These are phyloP conservation scores for Cossypha caffra DNA, from an alignment of 2,797 vertebrate species.

Conservation along the genomic window DNA sequence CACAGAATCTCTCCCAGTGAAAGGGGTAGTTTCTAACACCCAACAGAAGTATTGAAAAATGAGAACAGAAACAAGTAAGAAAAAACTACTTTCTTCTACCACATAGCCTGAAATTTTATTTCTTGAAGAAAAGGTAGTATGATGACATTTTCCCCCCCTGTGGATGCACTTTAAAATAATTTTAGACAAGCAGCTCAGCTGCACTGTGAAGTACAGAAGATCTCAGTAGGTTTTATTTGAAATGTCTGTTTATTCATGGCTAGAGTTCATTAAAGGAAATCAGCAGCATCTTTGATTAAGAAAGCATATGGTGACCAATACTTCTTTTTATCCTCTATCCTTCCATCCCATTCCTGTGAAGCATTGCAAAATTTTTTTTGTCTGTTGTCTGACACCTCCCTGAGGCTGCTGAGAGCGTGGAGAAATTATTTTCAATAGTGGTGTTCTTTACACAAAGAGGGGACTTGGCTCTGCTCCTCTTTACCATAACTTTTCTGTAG, in stretches of 20 bases:
- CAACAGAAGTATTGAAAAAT: neutral
- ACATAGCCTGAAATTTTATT: neutral
- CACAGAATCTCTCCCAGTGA: neutral
- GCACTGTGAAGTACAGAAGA: neutral
- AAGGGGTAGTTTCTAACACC: neutral
- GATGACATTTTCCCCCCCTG: accelerated
- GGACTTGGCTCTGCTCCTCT: neutral
- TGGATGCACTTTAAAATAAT: neutral
- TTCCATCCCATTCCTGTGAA: neutral
- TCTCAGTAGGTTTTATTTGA: neutral
- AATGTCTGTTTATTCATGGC: neutral
- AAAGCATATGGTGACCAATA: neutral
- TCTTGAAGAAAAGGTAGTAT: neutral
- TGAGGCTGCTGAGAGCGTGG: neutral
- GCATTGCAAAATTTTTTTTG: neutral
- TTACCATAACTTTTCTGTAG: neutral
- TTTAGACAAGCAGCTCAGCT: neutral
- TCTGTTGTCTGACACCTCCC: neutral
- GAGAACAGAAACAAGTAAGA: neutral
- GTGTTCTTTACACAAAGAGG: neutral
- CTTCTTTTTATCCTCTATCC: neutral
- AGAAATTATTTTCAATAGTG: neutral
- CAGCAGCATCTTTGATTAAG: neutral
- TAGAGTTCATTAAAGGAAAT: neutral
- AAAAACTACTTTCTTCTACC: neutral